A percentile compares a stretch with the other conserved stretches of the same genome.
phyloP scores from a whole-genome alignment of 2,888 invertebrate genomes.

The Coecobrya sp. region DNA sequence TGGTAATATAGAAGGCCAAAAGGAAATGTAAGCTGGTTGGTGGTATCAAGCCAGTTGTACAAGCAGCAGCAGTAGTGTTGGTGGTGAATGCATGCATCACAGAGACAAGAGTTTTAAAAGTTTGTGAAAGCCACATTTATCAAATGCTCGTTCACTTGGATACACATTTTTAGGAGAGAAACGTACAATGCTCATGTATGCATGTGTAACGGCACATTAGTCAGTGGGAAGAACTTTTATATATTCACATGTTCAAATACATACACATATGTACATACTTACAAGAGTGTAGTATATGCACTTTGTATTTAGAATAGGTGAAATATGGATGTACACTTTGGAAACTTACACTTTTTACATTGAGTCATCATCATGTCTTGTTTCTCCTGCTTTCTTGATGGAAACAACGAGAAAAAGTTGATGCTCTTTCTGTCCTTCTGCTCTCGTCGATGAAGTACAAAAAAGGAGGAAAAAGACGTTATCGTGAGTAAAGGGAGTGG shows the following conservation, averaged over 20 bases:
- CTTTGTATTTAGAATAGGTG: not conserved
- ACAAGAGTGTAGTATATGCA: too few relatives aligned
- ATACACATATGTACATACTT: not conserved
- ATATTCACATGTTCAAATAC: not conserved
- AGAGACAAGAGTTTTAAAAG: slow-evolving; percentile 78
- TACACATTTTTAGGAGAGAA: slow-evolving; percentile 53
- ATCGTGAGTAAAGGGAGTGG: not conserved
- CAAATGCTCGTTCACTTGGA: slow-evolving; percentile 77
- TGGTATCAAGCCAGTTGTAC: slow-evolving; percentile 2
- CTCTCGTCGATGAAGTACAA: not conserved
- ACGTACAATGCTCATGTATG: slow-evolving; percentile 43
- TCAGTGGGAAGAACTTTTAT: slow-evolving; percentile 4
- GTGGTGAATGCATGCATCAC: slow-evolving; percentile 44
- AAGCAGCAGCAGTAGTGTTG: slow-evolving; percentile 13
- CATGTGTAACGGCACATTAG: slow-evolving; percentile 64
- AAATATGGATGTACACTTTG: not conserved
- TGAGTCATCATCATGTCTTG: slow-evolving; percentile 46
- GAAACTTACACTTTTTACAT: slow-evolving; percentile 8
- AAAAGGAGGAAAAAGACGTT: not conserved
- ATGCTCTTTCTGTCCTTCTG: not conserved
- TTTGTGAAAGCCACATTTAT: slow-evolving; percentile 80
- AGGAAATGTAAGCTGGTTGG: slow-evolving; percentile 55
- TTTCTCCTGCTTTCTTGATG: not conserved
- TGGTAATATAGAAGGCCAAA: slow-evolving; percentile 48
- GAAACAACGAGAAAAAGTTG: slow-evolving; percentile 46